Evolutionary conservation across 2,888 invertebrate species (phyloP), one percentile per base, ranked within the genome.

Genomic region (Sialis lutaria): DNA sequence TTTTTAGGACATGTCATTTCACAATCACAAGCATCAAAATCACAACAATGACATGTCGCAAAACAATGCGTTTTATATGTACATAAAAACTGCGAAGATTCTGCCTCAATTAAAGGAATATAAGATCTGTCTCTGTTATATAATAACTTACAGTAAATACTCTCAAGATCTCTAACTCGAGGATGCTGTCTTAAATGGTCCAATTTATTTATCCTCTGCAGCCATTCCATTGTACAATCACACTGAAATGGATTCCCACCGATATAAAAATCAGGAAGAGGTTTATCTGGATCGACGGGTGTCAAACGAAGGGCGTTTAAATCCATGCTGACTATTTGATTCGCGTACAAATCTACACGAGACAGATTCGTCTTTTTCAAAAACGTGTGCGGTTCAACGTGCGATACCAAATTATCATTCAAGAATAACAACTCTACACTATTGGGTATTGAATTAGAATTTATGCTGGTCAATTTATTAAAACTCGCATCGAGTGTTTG

Each of bases 21-120:
- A 70, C 95, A 95, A 68, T 95, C 95, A 70, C 95, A 95, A 46
- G 90, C 90, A 64, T 91, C 92, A 67, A 90, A 95, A 64, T 92
- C 91, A 68, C 95, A 95, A 69, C 95, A 95, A 62, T 90, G 89
- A 61, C 95, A 95, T 52, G 90, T 73, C 9, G 92, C 86, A 65
- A 91, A 92, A 68, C 95, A 95, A 64, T 92, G 90, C 39, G 86
- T 84, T 67, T 84, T 84, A 68, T 93, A 93, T 51, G 83, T 80
- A 71, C 92, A 93, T 56, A 92, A 74, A 67, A 93, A 92, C 66
- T 91, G 88, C 46, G 86, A 84, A 1, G 88, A 80, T 62, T 87
- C 84, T 33, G 87, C 89, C 60, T 89, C 86, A 30, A 88, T 75
- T 50, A 91, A 68, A n/a, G 89, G 85, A 53, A 90, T 76, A 64